Percentiles rank a stretch among this genome's conserved stretches.
These are phyloP conservation scores for Carcharodon carcharias DNA, from an alignment of 2,797 vertebrate species.

Conservation along the genomic window DNA sequence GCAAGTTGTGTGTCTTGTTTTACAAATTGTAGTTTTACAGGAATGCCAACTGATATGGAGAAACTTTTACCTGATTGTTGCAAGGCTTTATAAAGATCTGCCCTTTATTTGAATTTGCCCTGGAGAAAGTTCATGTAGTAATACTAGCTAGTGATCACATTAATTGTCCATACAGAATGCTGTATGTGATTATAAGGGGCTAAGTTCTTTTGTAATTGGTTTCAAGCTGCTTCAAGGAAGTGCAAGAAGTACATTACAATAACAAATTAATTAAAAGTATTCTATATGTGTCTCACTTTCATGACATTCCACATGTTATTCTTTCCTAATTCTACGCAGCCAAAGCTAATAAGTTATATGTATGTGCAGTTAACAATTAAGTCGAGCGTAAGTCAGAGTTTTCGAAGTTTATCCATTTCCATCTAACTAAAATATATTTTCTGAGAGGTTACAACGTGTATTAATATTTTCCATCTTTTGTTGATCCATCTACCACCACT, in stretches of 20 bases:
- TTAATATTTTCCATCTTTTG: background rate
- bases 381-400: background rate
- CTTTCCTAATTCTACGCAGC: background rate
- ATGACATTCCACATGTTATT: background rate
- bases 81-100: background rate
- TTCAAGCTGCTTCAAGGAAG: background rate
- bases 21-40: slow-evolving; percentile 12
- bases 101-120: background rate
- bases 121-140: background rate
- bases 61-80: background rate
- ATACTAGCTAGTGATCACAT: background rate
- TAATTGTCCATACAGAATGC: background rate
- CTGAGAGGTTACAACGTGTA: background rate
- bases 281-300: background rate
- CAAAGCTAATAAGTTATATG: background rate
- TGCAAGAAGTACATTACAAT: background rate
- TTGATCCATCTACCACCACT: background rate
- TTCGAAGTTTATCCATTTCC: background rate
- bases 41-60: background rate
- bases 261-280: background rate
- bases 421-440: background rate
- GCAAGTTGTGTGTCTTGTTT: background rate
- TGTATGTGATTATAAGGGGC: background rate
- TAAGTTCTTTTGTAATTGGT: background rate
- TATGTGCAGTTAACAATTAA: background rate